A percentile compares a stretch with the other conserved stretches of the same genome.
These are phyloP conservation scores for Idaea dimidiata DNA, from an alignment of 2,888 invertebrate species.

Conservation along the genomic window DNA sequence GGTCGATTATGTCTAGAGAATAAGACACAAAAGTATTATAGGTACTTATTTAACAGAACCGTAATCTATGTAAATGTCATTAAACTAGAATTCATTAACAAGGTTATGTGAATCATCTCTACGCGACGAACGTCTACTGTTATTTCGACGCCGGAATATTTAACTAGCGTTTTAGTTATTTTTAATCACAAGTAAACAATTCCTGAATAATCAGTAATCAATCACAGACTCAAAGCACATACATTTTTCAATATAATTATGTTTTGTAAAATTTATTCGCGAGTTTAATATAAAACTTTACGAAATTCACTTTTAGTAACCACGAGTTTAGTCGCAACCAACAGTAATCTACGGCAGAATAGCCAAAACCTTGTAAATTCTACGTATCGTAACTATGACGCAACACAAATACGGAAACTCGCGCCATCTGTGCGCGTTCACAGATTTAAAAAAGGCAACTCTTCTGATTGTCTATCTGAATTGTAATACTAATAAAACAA, in stretches of 20 bases:
- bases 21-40: neutral
- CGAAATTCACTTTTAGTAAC: neutral
- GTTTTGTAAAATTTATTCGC: neutral
- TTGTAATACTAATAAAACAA: neutral
- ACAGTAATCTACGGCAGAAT: neutral
- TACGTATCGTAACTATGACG: neutral
- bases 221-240: neutral
- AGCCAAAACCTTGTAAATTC: neutral
- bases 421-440: neutral
- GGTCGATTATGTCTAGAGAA: neutral
- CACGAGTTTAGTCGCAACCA: neutral
- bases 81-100: neutral
- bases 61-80: neutral
- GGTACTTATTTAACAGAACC: neutral
- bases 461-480: neutral
- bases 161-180: neutral
- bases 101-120: neutral
- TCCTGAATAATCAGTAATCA: too few species aligned
- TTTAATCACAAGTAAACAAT: neutral
- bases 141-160: neutral
- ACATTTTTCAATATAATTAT: neutral
- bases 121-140: neutral
- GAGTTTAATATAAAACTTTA: neutral
- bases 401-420: neutral
- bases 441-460: neutral